A percentile compares a stretch with the other conserved stretches of the same genome.
phyloP scores from a whole-genome alignment of 2,888 invertebrate species.

The Nomada lathburiana region DNA sequence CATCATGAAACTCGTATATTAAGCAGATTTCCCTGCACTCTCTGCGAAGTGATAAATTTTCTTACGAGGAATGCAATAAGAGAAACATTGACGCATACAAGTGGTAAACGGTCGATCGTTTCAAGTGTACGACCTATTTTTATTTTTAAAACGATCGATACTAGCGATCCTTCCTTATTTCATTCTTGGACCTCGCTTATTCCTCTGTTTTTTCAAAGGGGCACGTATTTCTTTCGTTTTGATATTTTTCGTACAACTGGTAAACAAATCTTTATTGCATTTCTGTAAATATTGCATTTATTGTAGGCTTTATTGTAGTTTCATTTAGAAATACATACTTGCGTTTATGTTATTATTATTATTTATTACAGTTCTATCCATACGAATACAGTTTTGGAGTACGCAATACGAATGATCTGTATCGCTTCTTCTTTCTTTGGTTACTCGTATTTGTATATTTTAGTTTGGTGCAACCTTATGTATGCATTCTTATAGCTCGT shows the following conservation, averaged over 20 bases:
- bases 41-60: background rate
- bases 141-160: slow-evolving; percentile 46
- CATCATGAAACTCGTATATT: background rate
- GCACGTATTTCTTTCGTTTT: background rate
- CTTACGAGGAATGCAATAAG: background rate
- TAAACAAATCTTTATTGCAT: background rate
- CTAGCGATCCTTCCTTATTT: slow-evolving; percentile 17
- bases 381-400: too few species aligned
- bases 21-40: slow-evolving; percentile 2
- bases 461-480: background rate
- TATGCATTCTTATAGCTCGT: background rate
- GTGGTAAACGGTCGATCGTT: slow-evolving; percentile 28
- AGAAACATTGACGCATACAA: slow-evolving; percentile 1
- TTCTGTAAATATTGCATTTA: background rate
- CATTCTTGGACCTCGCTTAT: slow-evolving; percentile 19
- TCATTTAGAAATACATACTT: too few species aligned
- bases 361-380: too few species aligned
- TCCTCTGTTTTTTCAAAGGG: background rate
- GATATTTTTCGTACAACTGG: background rate
- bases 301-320: background rate
- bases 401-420: too few species aligned
- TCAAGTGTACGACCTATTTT: slow-evolving; percentile 38
- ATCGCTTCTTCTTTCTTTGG: too few species aligned
- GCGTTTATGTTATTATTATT: too few species aligned
- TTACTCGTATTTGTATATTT: background rate